phyloP scores from a whole-genome alignment of 37 sponge, comb jelly and placozoan genomes.

The Amphimedon queenslandica region DNA sequence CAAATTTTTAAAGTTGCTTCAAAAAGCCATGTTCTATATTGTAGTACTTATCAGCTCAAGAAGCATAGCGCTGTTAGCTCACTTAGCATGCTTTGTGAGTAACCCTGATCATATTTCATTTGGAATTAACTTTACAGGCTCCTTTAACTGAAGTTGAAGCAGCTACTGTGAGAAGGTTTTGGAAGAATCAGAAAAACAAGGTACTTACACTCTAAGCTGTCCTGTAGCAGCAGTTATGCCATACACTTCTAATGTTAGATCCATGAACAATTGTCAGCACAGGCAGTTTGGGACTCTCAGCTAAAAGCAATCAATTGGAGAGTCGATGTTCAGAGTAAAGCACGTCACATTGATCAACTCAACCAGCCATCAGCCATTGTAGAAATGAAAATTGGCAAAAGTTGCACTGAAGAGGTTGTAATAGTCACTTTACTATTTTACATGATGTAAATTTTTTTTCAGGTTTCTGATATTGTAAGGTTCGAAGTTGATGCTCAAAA shows the following conservation, averaged over 20 bases:
- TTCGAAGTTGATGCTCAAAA: conserved; percentile 72
- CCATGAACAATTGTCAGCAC: background rate
- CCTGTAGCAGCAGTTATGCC: too few relatives aligned
- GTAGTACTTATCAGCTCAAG: too few relatives aligned
- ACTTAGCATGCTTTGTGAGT: too few relatives aligned
- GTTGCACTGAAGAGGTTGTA: background rate
- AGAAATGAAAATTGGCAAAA: conserved; percentile 68
- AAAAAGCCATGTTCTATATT: too few relatives aligned
- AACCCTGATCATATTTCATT: too few relatives aligned
- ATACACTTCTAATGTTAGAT: background rate
- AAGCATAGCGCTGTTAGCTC: too few relatives aligned
- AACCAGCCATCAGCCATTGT: conserved; percentile 83
- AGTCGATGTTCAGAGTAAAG: conserved; percentile 83
- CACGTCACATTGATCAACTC: conserved; percentile 71
- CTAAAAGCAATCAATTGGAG: conserved; percentile 85
- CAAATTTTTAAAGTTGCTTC: too few relatives aligned
- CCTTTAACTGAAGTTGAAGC: conserved; percentile 50
- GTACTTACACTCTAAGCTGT: too few relatives aligned
- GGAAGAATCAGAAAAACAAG: conserved; percentile 77
- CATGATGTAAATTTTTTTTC: background rate
- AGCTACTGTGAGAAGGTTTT: conserved; percentile 73
- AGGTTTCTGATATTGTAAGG: conserved; percentile 52
- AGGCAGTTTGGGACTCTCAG: conserved; percentile 56
- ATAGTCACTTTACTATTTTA: background rate
- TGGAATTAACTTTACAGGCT: conserved; percentile 45